These are phyloP conservation scores for Limanda limanda DNA, from an alignment of 2,113 vertebrate genomes.

Conservation along the genomic window DNA sequence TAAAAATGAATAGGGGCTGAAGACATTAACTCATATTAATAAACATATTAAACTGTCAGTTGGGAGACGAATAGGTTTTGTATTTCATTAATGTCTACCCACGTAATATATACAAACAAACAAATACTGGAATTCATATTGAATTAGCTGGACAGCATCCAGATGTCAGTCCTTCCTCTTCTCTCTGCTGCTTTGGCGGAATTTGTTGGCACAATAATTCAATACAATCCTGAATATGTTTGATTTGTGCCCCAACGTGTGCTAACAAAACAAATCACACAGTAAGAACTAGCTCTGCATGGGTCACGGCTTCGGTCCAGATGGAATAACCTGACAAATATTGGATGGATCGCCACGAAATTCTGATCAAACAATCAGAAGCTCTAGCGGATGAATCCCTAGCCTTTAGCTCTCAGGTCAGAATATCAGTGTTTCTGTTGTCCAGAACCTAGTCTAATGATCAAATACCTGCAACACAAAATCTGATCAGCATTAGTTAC, in stretches of 20 bases:
- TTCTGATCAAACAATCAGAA: background rate
- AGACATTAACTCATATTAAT: background rate
- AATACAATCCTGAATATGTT: background rate
- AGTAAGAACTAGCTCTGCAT: background rate
- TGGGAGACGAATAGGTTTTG: background rate
- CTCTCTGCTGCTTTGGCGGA: background rate
- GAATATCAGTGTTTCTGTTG: too few species aligned
- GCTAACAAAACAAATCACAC: background rate
- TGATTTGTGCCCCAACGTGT: background rate
- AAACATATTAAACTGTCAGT: background rate
- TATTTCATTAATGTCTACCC: background rate
- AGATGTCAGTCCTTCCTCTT: background rate
- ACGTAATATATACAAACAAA: background rate
- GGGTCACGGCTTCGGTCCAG: background rate
- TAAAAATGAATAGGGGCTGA: constrained; percentile 4
- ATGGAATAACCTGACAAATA: background rate
- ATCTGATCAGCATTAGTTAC: background rate
- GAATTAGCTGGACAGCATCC: background rate
- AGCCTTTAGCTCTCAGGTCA: background rate
- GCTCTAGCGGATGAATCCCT: background rate
- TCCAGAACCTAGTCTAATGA: background rate
- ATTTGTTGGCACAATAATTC: background rate
- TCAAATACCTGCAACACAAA: background rate
- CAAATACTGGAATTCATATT: too few species aligned
- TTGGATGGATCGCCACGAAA: background rate